These are phyloP conservation scores for Microcebus murinus DNA, from an alignment of 2,113 vertebrate species.

Conservation along the genomic window DNA sequence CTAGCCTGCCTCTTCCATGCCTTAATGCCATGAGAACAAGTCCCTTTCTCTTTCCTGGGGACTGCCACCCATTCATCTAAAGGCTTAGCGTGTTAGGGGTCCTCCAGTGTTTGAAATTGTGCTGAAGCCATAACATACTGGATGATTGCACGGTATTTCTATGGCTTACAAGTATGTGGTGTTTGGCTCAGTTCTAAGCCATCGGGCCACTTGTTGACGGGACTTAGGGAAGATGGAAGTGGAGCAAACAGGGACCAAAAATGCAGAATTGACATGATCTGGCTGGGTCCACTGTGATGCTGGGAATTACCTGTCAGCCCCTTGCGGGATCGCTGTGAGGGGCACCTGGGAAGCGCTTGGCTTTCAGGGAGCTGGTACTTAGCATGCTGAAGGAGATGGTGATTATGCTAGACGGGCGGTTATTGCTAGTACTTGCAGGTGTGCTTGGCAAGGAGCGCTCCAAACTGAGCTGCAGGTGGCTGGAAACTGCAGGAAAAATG, in stretches of 20 bases:
- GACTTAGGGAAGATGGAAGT: not conserved
- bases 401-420: not conserved
- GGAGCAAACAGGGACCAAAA: not conserved
- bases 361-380: not conserved
- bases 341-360: not conserved
- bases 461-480: not conserved
- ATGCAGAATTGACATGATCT: not conserved
- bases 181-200: not conserved
- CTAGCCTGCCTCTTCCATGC: not conserved
- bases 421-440: not conserved
- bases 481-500: not conserved
- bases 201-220: not conserved
- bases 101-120: not conserved
- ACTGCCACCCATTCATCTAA: not conserved
- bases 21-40: not conserved
- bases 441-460: not conserved
- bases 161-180: accelerated
- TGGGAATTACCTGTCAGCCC: not conserved
- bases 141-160: not conserved
- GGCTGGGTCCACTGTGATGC: not conserved
- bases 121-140: not conserved
- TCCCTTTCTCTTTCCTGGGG: not conserved
- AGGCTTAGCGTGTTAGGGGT: not conserved
- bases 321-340: not conserved
- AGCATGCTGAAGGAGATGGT: not conserved